phyloP scores from a whole-genome alignment of 2,113 vertebrate species.

The Tyrannus savana region DNA sequence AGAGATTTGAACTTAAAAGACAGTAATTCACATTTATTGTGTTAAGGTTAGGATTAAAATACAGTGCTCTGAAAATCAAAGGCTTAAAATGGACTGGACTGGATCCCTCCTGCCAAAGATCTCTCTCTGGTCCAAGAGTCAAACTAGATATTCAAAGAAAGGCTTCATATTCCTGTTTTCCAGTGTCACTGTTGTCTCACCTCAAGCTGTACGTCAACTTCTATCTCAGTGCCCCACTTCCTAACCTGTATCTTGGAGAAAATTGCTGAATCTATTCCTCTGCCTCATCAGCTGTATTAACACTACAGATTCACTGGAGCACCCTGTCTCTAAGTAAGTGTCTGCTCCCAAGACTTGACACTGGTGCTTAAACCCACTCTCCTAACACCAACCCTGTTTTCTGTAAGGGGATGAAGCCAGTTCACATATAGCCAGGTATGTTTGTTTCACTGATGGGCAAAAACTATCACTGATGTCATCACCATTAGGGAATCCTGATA shows the following conservation, averaged over 20 bases:
- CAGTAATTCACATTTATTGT: neutral
- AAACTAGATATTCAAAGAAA: neutral
- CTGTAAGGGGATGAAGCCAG: neutral
- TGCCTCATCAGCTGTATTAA: neutral
- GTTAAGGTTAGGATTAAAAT: neutral
- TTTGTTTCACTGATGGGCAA: neutral
- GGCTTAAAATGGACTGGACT: neutral
- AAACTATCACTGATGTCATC: neutral
- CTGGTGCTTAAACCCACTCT: neutral
- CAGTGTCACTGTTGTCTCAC: neutral
- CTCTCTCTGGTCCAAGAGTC: neutral
- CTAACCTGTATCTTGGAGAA: neutral
- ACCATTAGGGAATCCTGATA: neutral
- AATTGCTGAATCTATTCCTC: neutral
- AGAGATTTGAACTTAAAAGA: neutral
- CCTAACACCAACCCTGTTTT: neutral
- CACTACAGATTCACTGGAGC: neutral
- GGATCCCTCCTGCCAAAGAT: neutral
- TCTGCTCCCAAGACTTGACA: neutral
- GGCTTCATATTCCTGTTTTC: neutral
- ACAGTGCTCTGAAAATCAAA: neutral
- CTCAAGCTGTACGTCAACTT: neutral
- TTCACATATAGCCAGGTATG: neutral
- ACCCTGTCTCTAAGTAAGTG: neutral
- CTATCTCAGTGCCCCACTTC: neutral